A percentile compares a stretch with the other conserved stretches of the same genome.
phyloP scores from a whole-genome alignment of 2,797 vertebrate genomes.

The Dendrocincla tyrannina region DNA sequence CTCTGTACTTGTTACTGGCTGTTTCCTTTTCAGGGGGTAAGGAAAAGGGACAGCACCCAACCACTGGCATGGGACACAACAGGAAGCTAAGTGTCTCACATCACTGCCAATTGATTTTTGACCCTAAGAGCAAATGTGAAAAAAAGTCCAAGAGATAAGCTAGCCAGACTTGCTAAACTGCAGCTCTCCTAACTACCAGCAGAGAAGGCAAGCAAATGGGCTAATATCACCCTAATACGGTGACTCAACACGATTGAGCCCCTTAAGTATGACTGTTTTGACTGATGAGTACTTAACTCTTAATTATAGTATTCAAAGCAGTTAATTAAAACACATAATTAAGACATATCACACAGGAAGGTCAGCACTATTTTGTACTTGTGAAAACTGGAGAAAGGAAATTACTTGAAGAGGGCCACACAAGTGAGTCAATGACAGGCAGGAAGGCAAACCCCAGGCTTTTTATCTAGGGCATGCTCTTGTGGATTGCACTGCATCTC shows the following conservation, averaged over 20 bases:
- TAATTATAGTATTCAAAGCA: conserved; percentile 8
- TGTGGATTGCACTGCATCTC: not conserved
- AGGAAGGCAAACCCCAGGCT: not conserved
- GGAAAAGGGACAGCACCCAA: not conserved
- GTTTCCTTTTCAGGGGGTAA: not conserved
- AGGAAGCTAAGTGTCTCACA: not conserved
- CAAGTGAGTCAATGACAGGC: not conserved
- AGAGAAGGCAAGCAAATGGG: not conserved
- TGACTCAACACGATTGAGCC: not conserved
- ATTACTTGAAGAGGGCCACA: not conserved
- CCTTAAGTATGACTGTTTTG: not conserved
- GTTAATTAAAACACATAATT: conserved; percentile 12
- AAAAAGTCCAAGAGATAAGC: not conserved
- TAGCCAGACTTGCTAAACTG: not conserved
- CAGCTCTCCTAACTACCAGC: not conserved
- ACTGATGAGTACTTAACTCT: not conserved
- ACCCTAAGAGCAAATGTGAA: not conserved
- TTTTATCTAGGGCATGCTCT: not conserved
- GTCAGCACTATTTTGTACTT: not conserved
- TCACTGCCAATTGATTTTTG: not conserved
- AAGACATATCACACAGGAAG: not conserved
- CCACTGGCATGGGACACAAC: not conserved
- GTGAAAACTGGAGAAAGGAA: not conserved
- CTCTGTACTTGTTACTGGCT: not conserved
- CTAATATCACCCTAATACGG: not conserved